Percentiles rank a stretch among this genome's conserved stretches.
These are phyloP conservation scores for Patella pellucida DNA, from an alignment of 2,888 invertebrate genomes.

Conservation along the genomic window DNA sequence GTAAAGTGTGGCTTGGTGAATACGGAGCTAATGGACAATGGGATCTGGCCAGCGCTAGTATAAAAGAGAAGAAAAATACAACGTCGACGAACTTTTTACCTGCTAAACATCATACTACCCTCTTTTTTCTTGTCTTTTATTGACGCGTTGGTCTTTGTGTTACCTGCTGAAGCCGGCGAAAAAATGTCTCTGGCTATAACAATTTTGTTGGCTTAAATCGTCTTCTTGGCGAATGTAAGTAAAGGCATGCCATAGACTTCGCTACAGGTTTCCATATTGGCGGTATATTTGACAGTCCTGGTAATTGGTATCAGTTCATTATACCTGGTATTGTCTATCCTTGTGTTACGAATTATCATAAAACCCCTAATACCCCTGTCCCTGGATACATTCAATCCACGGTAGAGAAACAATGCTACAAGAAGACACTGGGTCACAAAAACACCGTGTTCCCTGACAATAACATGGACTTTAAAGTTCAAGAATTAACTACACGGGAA, in stretches of 20 bases:
- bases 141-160: slow-evolving; percentile 28
- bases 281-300: slow-evolving; percentile 22
- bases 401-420: no score
- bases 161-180: slow-evolving; percentile 35
- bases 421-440: no score
- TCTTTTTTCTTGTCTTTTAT: slow-evolving; percentile 28
- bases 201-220: slow-evolving; percentile 31
- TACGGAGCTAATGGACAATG: slow-evolving; percentile 30
- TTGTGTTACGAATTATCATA: slow-evolving; percentile 29
- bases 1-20: slow-evolving; percentile 6
- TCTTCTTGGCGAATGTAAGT: slow-evolving; percentile 33
- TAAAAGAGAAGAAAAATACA: slow-evolving; percentile 23
- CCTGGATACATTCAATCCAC: neutral
- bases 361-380: slow-evolving; percentile 14
- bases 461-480: no score
- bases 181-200: slow-evolving; percentile 31
- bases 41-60: slow-evolving; percentile 20
- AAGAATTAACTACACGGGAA: no score
- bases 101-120: slow-evolving; percentile 34
- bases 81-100: slow-evolving; percentile 28
- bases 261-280: slow-evolving; percentile 28
- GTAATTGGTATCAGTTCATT: slow-evolving; percentile 25
- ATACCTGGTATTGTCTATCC: slow-evolving; percentile 24
- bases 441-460: no score
- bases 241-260: slow-evolving; percentile 33